phyloP scores from a whole-genome alignment of 23 tunicate genomes.

The Phallusia fumigata region DNA sequence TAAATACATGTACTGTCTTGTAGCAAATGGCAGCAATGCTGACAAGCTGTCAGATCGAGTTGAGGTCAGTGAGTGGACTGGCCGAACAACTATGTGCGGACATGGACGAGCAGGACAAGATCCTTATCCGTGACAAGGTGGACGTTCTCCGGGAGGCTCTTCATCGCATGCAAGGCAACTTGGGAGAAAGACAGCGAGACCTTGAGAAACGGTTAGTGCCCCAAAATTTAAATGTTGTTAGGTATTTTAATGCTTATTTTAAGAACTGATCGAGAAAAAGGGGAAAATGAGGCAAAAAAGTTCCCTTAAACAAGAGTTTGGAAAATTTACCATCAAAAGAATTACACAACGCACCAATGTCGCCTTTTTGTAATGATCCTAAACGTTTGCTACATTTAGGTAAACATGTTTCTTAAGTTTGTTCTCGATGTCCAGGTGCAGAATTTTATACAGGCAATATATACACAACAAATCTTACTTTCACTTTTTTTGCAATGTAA shows the following conservation, averaged over 20 bases:
- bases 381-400: no score
- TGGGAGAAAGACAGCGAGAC: constrained; percentile 74
- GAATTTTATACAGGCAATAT: no score
- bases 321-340: no score
- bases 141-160: constrained; percentile 58
- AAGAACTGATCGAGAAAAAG: no score
- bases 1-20: neutral
- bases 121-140: constrained; percentile 66
- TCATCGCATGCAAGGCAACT: constrained; percentile 47
- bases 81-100: constrained; percentile 83
- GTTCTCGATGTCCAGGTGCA: no score
- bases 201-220: constrained; percentile 66
- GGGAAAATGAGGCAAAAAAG: no score
- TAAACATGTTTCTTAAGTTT: no score
- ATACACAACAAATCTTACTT: neutral
- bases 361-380: no score
- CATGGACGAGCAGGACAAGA: constrained; percentile 70
- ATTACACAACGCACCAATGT: no score
- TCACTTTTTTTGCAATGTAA: neutral
- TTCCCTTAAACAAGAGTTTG: no score
- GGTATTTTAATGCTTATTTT: no score
- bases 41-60: constrained; percentile 59
- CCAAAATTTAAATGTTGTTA: no score
- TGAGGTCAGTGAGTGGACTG: constrained; percentile 62
- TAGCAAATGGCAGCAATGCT: constrained; percentile 88